Base-by-base conservation (phyloP, 2,797 vertebrate genomes). In the Sebastes nivosus region DNA sequence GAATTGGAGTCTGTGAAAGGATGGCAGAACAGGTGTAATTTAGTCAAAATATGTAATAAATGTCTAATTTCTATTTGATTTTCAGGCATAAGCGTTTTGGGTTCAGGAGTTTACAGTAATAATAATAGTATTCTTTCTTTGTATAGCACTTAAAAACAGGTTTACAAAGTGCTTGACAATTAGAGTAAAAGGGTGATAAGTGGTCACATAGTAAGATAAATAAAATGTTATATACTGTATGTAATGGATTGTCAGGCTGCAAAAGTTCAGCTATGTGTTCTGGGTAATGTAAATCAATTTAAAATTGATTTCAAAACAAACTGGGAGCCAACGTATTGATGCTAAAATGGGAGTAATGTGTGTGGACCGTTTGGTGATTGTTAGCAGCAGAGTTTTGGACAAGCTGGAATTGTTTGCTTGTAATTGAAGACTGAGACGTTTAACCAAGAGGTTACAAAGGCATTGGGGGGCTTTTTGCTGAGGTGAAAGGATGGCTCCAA, bases 11-110 rank as follows among this genome's bases (percentile, higher is more conserved):
- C 36, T 16, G 13, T 75, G 55, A 72, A 75, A 60, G 57, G 66
- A 64, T 72, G 54, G 65, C 55, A 52, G 25, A 67, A 42, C 3
- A 4, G 4, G 25, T 72, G 55, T 77, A 55, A 54, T 59, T 12
- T 72, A 22, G 27, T 76, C 20, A 60, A 65, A 77, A 57, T 46
- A 22, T 81, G 8, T 20, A 27, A 67, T 75, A 65, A 59, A 75
- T 58, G 46, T 67, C 20, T 61, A 60, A 57, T 67, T 54, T 55
- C 14, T 36, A 5, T 55, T 60, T 63, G 18, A 60, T 57, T 11
- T 75, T 38, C 1, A 1, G 16, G 25, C 16, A 54, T 12, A 70
- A 25, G 30, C 2, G 3, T 61, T 69, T 55, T 46, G 2, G 55
- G 13, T 30, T 57, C 10, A 54, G 12, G 7, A 27, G 8, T 69